phyloP scores from a whole-genome alignment of 2,888 invertebrate species.

The Pteria penguin region DNA sequence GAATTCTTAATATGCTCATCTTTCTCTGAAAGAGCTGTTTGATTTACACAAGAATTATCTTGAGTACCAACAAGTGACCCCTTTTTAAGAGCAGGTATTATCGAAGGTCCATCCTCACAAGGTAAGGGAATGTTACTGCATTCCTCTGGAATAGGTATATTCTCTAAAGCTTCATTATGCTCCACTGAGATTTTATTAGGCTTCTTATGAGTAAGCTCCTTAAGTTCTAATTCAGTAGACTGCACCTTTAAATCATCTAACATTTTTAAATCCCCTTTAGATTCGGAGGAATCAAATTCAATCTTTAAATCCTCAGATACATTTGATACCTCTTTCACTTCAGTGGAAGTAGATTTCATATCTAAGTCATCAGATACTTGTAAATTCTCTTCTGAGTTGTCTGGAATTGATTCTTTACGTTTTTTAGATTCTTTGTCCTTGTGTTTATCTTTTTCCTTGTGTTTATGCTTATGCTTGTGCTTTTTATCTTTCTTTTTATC shows the following conservation, averaged over 20 bases:
- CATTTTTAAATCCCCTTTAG: background rate
- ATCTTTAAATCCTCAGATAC: background rate
- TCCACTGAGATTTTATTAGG: background rate
- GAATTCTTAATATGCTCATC: background rate
- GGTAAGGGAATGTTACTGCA: background rate
- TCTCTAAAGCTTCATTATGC: background rate
- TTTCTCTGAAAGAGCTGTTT: background rate
- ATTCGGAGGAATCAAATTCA: background rate
- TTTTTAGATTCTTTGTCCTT: too few species aligned
- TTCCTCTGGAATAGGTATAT: background rate
- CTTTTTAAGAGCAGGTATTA: background rate
- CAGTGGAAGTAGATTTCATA: background rate
- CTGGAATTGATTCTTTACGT: conserved; percentile 1
- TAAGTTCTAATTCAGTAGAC: background rate
- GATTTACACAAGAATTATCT: background rate
- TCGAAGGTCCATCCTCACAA: background rate
- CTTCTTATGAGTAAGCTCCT: background rate
- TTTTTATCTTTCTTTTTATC: conserved; percentile 41
- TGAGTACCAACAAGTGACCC: too few species aligned
- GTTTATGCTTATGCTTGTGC: conserved; percentile 28
- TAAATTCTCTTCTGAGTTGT: background rate
- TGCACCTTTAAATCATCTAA: background rate
- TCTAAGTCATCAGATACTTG: background rate
- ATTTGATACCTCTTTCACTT: background rate
- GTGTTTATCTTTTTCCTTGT: conserved; percentile 37